A percentile compares a stretch with the other conserved stretches of the same genome.
These are phyloP conservation scores for Sylvilagus floridanus DNA, from an alignment of 2,797 vertebrate genomes.

Conservation along the genomic window DNA sequence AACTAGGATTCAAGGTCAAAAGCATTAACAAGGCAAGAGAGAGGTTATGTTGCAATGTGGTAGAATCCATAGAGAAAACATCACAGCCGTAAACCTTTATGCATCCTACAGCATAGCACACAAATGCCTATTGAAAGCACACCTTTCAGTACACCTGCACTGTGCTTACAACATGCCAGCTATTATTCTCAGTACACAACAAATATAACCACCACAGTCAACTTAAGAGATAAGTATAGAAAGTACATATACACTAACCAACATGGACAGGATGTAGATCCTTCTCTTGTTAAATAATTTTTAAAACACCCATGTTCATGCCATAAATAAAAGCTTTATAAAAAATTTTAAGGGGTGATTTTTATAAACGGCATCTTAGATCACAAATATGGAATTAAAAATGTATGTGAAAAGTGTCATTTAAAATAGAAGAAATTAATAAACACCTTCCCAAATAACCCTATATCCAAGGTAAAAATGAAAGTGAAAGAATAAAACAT, in stretches of 20 bases:
- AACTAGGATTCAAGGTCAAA: background rate
- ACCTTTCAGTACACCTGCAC: background rate
- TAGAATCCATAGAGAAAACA: background rate
- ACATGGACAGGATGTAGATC: background rate
- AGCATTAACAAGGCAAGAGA: background rate
- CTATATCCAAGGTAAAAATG: too few species aligned
- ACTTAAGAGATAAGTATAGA: background rate
- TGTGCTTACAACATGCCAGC: too few species aligned
- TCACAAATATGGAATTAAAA: too few species aligned
- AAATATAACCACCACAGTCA: background rate
- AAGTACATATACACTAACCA: background rate
- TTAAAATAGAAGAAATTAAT: too few species aligned
- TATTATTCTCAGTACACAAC: background rate
- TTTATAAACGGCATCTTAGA: background rate
- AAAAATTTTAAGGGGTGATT: background rate
- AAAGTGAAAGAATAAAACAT: too few species aligned
- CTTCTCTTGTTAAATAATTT: background rate
- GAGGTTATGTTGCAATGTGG: background rate
- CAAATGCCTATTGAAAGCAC: background rate
- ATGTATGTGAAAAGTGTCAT: too few species aligned
- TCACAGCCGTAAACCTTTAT: background rate
- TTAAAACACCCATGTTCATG: background rate
- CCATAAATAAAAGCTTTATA: background rate
- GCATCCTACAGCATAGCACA: background rate
- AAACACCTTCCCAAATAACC: too few species aligned